These are phyloP conservation scores for Colistium nudipinnis DNA, from an alignment of 2,113 vertebrate genomes.

Conservation along the genomic window DNA sequence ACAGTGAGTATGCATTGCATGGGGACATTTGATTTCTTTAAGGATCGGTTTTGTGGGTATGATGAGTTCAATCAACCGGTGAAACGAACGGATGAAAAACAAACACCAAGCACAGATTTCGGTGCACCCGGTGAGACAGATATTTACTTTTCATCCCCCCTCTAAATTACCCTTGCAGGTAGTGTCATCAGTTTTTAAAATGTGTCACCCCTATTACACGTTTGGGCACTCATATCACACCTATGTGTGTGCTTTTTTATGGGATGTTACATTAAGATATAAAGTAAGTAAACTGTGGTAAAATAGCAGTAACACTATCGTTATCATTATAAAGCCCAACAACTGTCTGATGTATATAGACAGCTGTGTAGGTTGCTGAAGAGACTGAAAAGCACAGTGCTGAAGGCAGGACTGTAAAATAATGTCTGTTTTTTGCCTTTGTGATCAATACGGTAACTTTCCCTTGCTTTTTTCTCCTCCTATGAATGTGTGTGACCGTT, in stretches of 20 bases:
- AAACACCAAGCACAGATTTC: constrained; percentile 44
- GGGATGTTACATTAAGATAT: constrained; percentile 61
- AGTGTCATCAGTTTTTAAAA: constrained; percentile 51
- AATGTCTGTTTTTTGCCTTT: constrained; percentile 43
- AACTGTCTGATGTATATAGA: constrained; percentile 45
- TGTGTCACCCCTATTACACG: constrained; percentile 54
- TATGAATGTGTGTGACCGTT: constrained; percentile 57
- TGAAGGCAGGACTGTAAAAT: constrained; percentile 41
- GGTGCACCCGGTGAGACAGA: constrained; percentile 20
- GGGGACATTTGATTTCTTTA: constrained; percentile 59
- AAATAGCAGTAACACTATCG: constrained; percentile 51
- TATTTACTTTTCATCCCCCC: constrained; percentile 59
- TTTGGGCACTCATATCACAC: constrained; percentile 57
- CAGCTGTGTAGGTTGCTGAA: constrained; percentile 34
- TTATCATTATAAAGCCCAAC: constrained; percentile 41
- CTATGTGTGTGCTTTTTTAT: constrained; percentile 65
- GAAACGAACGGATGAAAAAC: constrained; percentile 42
- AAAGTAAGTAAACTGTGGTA: constrained; percentile 74
- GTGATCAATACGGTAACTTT: constrained; percentile 32
- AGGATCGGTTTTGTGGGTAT: constrained; percentile 62
- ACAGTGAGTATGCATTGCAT: constrained; percentile 55
- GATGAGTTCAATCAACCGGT: constrained; percentile 44
- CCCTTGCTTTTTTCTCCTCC: constrained; percentile 15
- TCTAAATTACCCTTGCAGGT: constrained; percentile 47
- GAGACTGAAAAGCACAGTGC: constrained; percentile 39